These are phyloP conservation scores for Muricea muricata DNA, from an alignment of 92 coral and sea anemone genomes.

Conservation along the genomic window DNA sequence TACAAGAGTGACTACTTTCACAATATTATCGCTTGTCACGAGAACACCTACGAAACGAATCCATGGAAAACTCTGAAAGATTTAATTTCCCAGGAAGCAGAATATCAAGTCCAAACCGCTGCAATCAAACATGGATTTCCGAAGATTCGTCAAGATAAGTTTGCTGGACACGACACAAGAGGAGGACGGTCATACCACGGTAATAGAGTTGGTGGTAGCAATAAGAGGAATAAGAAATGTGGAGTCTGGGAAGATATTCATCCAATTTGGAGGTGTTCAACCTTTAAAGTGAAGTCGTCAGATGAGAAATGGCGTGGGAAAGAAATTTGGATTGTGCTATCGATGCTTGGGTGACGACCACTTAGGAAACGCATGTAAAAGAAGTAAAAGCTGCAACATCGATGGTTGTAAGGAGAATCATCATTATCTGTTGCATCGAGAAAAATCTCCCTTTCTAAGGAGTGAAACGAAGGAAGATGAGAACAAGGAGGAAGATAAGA, in stretches of 20 bases:
- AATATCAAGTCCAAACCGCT: slow-evolving; percentile 36
- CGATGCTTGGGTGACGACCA: too few species aligned
- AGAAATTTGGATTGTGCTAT: slow-evolving; percentile 23
- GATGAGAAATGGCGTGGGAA: slow-evolving; percentile 34
- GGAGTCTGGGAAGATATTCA: slow-evolving; percentile 31
- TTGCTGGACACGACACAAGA: too few species aligned
- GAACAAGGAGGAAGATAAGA: background rate
- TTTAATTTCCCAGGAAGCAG: slow-evolving; percentile 50
- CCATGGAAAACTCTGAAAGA: slow-evolving; percentile 18
- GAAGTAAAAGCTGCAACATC: too few species aligned
- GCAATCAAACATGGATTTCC: slow-evolving; percentile 38
- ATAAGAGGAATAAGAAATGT: background rate
- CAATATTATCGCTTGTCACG: too few species aligned
- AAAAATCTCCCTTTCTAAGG: background rate
- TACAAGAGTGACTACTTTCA: too few species aligned
- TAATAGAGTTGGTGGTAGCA: too few species aligned
- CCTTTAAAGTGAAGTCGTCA: too few species aligned
- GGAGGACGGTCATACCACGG: too few species aligned
- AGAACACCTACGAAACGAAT: slow-evolving; percentile 24
- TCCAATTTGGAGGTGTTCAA: too few species aligned
- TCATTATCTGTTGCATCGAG: slow-evolving; percentile 41
- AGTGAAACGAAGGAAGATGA: background rate
- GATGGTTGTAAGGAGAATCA: slow-evolving; percentile 35
- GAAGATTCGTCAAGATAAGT: background rate
- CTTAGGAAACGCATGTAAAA: too few species aligned